Percentiles rank a stretch among this genome's conserved stretches.
phyloP scores from a whole-genome alignment of 1,140 invertebrate genomes.

The Temnothorax longispinosus region DNA sequence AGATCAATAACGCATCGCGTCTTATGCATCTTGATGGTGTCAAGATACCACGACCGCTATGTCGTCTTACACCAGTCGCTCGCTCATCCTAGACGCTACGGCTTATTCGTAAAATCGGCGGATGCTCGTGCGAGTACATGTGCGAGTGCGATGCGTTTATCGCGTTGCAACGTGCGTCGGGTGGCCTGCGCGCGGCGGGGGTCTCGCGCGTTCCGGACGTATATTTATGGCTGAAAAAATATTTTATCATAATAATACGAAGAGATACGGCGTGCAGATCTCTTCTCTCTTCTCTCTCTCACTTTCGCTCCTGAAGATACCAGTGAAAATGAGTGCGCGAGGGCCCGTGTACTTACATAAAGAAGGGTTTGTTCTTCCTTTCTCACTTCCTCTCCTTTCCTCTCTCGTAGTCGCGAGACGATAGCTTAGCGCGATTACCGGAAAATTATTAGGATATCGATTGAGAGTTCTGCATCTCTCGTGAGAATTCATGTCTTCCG shows the following conservation, averaged over 20 bases:
- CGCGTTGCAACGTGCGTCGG: conserved; percentile 75
- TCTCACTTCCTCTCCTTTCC: neutral
- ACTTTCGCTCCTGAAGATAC: conserved; percentile 56
- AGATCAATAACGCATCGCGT: neutral
- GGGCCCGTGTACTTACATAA: conserved; percentile 31
- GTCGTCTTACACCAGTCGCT: neutral
- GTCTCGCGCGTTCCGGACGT: conserved; percentile 76
- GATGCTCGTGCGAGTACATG: conserved; percentile 52
- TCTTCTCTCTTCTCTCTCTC: conserved; percentile 51
- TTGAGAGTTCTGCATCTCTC: conserved; percentile 64
- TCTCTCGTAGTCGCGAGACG: conserved; percentile 35
- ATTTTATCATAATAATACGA: conserved; percentile 83
- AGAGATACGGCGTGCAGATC: conserved; percentile 76
- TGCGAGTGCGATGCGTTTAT: conserved; percentile 72
- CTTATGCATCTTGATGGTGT: neutral
- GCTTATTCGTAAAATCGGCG: conserved; percentile 52
- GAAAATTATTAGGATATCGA: conserved; percentile 80
- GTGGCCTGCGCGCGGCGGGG: conserved; percentile 80
- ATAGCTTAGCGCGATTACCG: conserved; percentile 77
- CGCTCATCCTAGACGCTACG: conserved; percentile 13
- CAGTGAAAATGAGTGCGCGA: conserved; percentile 72
- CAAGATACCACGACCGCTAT: conserved; percentile 1
- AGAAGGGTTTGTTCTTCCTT: conserved; percentile 8
- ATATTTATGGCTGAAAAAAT: conserved; percentile 83
- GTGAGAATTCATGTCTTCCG: conserved; percentile 1